Conservation (phyloP, 1,140 invertebrate genomes). For the Ceratitis capitata region DNA sequence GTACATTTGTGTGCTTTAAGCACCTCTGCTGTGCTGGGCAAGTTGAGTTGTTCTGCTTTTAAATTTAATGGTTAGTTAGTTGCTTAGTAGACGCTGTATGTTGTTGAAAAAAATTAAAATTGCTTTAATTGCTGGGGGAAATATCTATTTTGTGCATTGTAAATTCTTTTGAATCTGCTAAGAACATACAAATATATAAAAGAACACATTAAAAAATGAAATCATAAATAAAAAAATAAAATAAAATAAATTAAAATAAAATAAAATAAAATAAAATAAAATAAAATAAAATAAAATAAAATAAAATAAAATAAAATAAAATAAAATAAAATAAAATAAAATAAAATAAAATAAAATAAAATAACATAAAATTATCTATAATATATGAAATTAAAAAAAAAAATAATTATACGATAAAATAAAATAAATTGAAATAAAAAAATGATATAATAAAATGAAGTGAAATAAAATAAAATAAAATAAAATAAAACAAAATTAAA, state of each 20-base stretch:
- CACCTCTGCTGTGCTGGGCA: not conserved
- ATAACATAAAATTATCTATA: not conserved
- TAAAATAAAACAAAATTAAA: not conserved
- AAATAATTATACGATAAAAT: too few species aligned
- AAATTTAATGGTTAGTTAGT: conserved; percentile 5
- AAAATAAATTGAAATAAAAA: too few species aligned
- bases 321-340: not conserved
- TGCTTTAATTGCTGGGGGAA: not conserved
- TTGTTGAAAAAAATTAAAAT: not conserved
- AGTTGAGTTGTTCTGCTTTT: not conserved
- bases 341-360: not conserved
- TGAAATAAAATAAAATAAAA: not conserved
- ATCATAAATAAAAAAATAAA: not conserved
- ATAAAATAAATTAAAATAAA: not conserved
- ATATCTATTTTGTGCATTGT: not conserved
- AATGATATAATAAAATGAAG: too few species aligned
- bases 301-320: not conserved
- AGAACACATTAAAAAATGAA: not conserved
- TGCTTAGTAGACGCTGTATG: not conserved
- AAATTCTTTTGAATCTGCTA: too few species aligned
- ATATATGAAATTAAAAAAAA: not conserved
- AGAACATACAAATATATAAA: too few species aligned
- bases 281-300: not conserved
- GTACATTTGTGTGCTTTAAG: not conserved
- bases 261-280: not conserved